A percentile compares a stretch with the other conserved stretches of the same genome.
These are phyloP conservation scores for Loriculus beryllinus DNA, from an alignment of 2,797 vertebrate genomes.

Conservation along the genomic window DNA sequence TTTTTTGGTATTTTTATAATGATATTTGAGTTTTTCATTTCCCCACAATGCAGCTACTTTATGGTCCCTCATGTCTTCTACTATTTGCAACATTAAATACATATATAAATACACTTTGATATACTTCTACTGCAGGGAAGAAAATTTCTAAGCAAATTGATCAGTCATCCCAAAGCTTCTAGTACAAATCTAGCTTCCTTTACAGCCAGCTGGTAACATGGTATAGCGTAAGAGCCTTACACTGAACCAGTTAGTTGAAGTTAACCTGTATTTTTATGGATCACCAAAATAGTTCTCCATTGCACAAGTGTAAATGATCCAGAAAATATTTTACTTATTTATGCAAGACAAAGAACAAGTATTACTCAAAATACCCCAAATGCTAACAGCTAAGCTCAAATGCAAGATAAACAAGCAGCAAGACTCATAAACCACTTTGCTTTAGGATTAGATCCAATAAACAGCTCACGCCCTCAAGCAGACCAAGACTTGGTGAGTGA, in stretches of 20 bases:
- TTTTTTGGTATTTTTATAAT: not conserved
- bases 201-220: not conserved
- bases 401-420: not conserved
- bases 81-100: not conserved
- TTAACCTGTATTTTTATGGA: not conserved
- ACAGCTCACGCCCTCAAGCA: not conserved
- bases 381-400: not conserved
- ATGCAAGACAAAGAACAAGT: not conserved
- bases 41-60: not conserved
- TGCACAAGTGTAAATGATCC: not conserved
- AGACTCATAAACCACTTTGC: not conserved
- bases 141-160: not conserved
- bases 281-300: not conserved
- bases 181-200: not conserved
- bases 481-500: not conserved
- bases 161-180: not conserved
- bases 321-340: not conserved
- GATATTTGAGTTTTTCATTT: not conserved
- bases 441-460: not conserved
- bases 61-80: not conserved
- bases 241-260: not conserved
- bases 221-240: not conserved
- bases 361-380: not conserved
- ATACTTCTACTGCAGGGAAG: not conserved
- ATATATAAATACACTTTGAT: not conserved